Conservation (phyloP, 2,113 vertebrate species). For the Nyctereutes procyonoides region DNA sequence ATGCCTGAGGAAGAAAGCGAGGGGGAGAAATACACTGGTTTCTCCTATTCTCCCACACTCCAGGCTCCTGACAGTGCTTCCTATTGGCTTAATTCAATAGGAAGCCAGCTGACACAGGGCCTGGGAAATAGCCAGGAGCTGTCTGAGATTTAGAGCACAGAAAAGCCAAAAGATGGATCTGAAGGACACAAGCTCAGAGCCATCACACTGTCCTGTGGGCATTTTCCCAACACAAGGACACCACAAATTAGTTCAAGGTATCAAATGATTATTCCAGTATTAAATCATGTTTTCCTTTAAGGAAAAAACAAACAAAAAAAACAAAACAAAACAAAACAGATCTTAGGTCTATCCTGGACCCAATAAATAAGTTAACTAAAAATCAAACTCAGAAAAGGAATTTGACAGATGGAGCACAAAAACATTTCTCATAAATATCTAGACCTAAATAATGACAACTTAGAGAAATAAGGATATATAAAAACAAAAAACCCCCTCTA, state of each 20-base stretch:
- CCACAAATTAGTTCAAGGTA: neutral
- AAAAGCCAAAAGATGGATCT: neutral
- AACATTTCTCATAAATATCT: neutral
- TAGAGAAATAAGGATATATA: neutral
- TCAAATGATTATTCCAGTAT: neutral
- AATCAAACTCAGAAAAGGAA: conserved; percentile 22
- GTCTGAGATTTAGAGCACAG: neutral
- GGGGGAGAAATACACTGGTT: neutral
- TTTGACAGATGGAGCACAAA: neutral
- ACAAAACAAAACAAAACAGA: neutral
- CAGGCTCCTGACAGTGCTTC: neutral
- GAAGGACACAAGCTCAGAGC: neutral
- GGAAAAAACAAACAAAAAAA: neutral
- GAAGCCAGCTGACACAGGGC: neutral
- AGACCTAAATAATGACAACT: conserved; percentile 10
- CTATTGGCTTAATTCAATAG: neutral
- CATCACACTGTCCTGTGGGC: neutral
- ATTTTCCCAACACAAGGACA: neutral
- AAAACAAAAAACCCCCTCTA: neutral
- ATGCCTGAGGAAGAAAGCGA: conserved; percentile 6
- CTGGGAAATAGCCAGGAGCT: neutral
- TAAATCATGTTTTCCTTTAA: conserved; percentile 44
- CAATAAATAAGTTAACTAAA: conserved; percentile 55
- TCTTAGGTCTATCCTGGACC: neutral
- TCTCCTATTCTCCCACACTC: neutral